Evolutionary conservation across 2,113 vertebrate genomes (phyloP).

Genomic region (Melanostigma gelatinosum): DNA sequence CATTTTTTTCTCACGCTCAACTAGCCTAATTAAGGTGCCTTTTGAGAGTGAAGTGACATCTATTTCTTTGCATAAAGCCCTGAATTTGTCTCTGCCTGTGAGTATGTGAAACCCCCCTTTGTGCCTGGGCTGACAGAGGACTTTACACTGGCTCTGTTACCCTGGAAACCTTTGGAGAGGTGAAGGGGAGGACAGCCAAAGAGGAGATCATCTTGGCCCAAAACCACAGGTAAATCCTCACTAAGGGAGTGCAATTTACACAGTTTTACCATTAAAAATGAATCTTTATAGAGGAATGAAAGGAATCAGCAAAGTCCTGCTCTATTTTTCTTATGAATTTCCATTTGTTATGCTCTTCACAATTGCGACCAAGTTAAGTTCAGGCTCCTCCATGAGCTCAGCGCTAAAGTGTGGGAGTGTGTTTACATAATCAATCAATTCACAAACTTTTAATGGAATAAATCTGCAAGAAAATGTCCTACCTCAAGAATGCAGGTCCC

Average conservation of each 20-base stretch:
- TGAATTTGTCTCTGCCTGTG: slow-evolving; percentile 73
- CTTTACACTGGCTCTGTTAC: slow-evolving; percentile 70
- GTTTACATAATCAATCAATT: slow-evolving; percentile 39
- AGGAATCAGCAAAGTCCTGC: slow-evolving; percentile 46
- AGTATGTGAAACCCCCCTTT: slow-evolving; percentile 68
- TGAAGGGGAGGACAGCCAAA: slow-evolving; percentile 82
- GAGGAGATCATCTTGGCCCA: slow-evolving; percentile 73
- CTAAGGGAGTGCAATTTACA: slow-evolving; percentile 70
- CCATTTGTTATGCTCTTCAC: slow-evolving; percentile 36
- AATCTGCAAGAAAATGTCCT: slow-evolving; percentile 56
- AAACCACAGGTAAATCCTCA: slow-evolving; percentile 79
- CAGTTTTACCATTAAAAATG: slow-evolving; percentile 67
- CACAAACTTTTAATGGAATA: slow-evolving; percentile 3
- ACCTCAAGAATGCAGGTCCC: slow-evolving; percentile 98
- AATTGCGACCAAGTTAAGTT: slow-evolving; percentile 17
- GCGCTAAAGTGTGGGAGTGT: background rate
- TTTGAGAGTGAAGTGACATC: slow-evolving; percentile 72
- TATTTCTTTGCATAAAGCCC: slow-evolving; percentile 71
- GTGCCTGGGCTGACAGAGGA: slow-evolving; percentile 65
- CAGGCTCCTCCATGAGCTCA: slow-evolving; percentile 17
- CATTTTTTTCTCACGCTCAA: slow-evolving; percentile 70
- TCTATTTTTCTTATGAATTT: slow-evolving; percentile 46
- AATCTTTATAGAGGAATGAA: slow-evolving; percentile 52
- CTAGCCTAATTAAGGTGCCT: slow-evolving; percentile 72
- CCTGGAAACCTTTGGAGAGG: slow-evolving; percentile 80